Evolutionary conservation across 2,113 vertebrate genomes (phyloP).

Genomic region (Ellobius talpinus): DNA sequence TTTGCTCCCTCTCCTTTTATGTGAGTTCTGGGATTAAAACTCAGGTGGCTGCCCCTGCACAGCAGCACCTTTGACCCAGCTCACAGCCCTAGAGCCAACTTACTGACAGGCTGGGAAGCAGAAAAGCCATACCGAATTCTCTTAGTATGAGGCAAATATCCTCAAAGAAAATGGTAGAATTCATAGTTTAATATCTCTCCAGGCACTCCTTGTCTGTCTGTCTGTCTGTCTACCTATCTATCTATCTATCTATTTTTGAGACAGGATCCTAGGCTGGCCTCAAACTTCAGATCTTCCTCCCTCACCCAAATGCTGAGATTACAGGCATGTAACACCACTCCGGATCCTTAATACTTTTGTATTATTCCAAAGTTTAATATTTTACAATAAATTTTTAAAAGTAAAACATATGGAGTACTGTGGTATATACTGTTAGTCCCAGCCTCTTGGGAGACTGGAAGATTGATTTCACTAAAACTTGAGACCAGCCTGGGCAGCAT

Average conservation of each 20-base stretch:
- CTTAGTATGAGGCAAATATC: not conserved
- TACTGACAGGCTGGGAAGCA: not conserved
- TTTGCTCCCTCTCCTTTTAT: no score
- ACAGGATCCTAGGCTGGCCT: no score
- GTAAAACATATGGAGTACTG: not conserved
- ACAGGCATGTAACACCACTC: not conserved
- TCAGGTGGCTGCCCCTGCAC: no score
- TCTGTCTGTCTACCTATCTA: no score
- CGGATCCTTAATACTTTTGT: no score
- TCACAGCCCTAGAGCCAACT: not conserved
- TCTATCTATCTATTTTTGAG: no score
- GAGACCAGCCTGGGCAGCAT: not conserved
- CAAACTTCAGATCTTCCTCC: no score
- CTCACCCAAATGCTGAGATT: no score
- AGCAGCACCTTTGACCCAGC: not conserved
- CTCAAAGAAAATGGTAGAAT: not conserved
- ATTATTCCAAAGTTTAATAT: no score
- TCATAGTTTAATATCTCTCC: not conserved
- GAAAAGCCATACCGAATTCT: not conserved
- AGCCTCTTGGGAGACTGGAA: not conserved
- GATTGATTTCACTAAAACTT: not conserved
- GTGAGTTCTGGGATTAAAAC: no score
- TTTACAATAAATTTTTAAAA: no score
- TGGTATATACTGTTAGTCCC: not conserved
- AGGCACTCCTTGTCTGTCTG: no score